Evolutionary conservation across 2,797 vertebrate genomes (phyloP), one percentile per base, ranked within the genome.

Genomic region (Aselliscus stoliczkanus): DNA sequence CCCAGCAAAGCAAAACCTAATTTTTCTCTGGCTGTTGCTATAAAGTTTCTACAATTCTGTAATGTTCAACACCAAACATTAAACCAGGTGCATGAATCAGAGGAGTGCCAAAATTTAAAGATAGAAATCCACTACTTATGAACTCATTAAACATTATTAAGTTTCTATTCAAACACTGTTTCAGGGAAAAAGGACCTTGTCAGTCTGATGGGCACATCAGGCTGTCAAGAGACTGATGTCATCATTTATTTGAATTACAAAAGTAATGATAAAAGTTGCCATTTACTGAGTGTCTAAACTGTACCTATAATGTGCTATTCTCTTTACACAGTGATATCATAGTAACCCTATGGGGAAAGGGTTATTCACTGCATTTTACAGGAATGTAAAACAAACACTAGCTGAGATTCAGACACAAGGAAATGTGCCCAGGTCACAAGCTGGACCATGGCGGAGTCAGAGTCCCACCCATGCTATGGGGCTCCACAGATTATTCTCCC

Each of bases 191-290:
- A 89, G 42, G 65, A 69, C 69, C 52, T 88, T 67, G 25, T 84
- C 77, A 56, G 47, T 84, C 64, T 94, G 72, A 93, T 7, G 58
- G 72, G 27, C 47, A 77, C 34, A 44, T 75, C 15, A 60, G 65
- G 9, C 54, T 87, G 65, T 88, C 69, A 70, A 50, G 50, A 82
- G 70, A 29, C 70, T 73, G 72, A 93, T n/a, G 69, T 93, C 92
- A 92, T 91, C 69, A 70, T 88, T 83, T 92, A 56, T 81, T 88
- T 90, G 62, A 70, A 80, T 94, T 65, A 93, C 12, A 85, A 77
- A 94, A 85, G 54, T 37, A 82, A 90, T 44, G 44, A 85, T 60
- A 69, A 56, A 96, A 94, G 67, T 7, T 5, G 39, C 52, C 42
- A 31, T 75, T 95, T 70, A 69, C 20, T 31, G 77, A 85, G 37